phyloP scores from a whole-genome alignment of 2,888 invertebrate genomes.

The Rhamnusium bicolor region DNA sequence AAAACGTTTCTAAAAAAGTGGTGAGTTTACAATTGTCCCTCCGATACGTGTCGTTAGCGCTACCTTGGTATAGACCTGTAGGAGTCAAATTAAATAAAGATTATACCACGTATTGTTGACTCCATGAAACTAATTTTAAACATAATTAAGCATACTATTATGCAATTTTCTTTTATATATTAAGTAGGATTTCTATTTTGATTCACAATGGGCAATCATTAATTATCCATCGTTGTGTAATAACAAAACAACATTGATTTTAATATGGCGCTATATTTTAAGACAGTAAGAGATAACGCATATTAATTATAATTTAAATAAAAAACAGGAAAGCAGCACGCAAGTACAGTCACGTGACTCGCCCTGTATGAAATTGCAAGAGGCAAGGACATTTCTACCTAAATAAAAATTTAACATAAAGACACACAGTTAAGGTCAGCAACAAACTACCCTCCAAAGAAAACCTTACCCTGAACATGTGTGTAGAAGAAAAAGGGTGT shows the following conservation, averaged over 20 bases:
- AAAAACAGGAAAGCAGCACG: too few relatives aligned
- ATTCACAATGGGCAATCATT: not conserved
- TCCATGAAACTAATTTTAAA: slow-evolving; percentile 31
- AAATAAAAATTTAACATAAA: too few relatives aligned
- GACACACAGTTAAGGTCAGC: too few relatives aligned
- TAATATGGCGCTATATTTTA: not conserved
- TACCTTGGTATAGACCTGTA: slow-evolving; percentile 11
- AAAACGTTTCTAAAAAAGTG: not conserved
- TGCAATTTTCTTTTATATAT: slow-evolving; percentile 30
- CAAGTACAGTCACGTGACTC: too few relatives aligned
- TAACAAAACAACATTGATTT: not conserved
- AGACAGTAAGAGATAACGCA: too few relatives aligned
- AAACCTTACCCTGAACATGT: too few relatives aligned
- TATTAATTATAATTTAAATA: too few relatives aligned
- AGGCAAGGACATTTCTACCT: too few relatives aligned
- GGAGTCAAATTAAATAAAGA: slow-evolving; percentile 31
- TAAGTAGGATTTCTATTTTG: slow-evolving; percentile 23
- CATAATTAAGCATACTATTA: slow-evolving; percentile 24
- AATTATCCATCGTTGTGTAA: not conserved
- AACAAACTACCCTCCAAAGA: too few relatives aligned
- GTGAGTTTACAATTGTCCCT: not conserved
- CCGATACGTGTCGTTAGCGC: not conserved
- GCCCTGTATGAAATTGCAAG: too few relatives aligned
- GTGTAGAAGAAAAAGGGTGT: too few relatives aligned
- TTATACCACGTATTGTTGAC: slow-evolving; percentile 32